A percentile compares a stretch with the other conserved stretches of the same genome.
Evolutionary conservation across 2,113 vertebrate species (phyloP).

Genomic region (Psettodes erumei): DNA sequence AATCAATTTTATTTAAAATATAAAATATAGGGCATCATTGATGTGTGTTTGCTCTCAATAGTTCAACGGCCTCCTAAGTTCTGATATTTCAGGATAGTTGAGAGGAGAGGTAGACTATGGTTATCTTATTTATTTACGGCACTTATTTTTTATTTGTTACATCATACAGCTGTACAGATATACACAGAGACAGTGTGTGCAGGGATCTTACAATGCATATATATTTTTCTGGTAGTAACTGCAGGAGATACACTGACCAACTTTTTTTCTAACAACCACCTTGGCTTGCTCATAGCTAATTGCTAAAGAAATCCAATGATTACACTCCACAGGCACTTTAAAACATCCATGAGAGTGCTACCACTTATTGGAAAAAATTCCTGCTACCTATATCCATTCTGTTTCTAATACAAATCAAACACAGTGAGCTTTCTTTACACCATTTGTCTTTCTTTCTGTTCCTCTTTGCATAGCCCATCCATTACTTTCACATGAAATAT

Average conservation of each 20-base stretch:
- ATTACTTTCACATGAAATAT: constrained; percentile 92
- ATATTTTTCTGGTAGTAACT: constrained; percentile 42
- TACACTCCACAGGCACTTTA: constrained; percentile 78
- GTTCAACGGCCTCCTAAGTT: constrained; percentile 52
- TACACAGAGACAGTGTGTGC: constrained; percentile 18
- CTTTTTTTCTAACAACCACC: constrained; percentile 69
- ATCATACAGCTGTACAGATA: constrained; percentile 48
- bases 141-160: constrained; percentile 59
- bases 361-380: constrained; percentile 74
- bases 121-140: constrained; percentile 46
- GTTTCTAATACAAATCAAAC: constrained; percentile 87
- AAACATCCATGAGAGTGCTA: constrained; percentile 76
- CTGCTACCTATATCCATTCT: constrained; percentile 71
- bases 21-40: constrained; percentile 76
- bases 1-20: constrained; percentile 84
- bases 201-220: constrained; percentile 27
- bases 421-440: constrained; percentile 77
- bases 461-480: constrained; percentile 86
- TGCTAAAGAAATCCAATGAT: constrained; percentile 83
- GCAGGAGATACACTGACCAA: constrained; percentile 52
- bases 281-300: constrained; percentile 80
- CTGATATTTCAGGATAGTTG: constrained; percentile 55
- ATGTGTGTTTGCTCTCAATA: constrained; percentile 76
- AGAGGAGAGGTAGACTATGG: constrained; percentile 49
- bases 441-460: constrained; percentile 84